Evolutionary conservation across 2,113 vertebrate species (phyloP).

Genomic region (Cyprinus carpio): DNA sequence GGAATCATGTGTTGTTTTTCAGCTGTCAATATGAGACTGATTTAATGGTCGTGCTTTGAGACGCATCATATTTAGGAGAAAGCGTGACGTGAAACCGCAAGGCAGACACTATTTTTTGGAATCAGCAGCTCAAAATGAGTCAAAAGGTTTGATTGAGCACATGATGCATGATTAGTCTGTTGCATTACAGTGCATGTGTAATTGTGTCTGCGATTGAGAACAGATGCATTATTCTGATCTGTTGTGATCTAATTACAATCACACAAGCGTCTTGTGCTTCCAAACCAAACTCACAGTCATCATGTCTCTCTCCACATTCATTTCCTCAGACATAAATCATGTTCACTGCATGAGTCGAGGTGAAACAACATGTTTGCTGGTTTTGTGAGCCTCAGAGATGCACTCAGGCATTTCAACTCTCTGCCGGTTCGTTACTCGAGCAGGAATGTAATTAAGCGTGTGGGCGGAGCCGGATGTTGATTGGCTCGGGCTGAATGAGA

Average conservation of each 20-base stretch:
- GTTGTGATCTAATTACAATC: neutral
- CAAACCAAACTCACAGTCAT: neutral
- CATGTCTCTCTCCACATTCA: neutral
- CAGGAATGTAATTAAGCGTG: neutral
- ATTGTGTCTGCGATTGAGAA: neutral
- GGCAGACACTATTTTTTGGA: no score
- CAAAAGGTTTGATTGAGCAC: no score
- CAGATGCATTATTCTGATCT: neutral
- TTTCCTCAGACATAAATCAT: neutral
- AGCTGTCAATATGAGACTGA: no score
- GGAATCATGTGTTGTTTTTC: no score
- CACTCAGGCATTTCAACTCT: neutral
- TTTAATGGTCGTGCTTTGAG: no score
- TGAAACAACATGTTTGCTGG: constrained; percentile 13
- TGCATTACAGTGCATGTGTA: no score
- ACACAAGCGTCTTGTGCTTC: neutral
- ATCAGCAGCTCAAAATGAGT: no score
- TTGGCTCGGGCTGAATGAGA: neutral
- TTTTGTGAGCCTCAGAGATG: neutral
- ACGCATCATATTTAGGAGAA: neutral
- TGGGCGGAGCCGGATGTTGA: constrained; percentile 13
- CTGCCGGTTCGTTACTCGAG: neutral
- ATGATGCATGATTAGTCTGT: no score
- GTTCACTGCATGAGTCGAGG: neutral
- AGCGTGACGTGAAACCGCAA: neutral